A percentile compares a stretch with the other conserved stretches of the same genome.
Conservation (phyloP, 1,140 invertebrate species). For the Phocides pigmalion region DNA sequence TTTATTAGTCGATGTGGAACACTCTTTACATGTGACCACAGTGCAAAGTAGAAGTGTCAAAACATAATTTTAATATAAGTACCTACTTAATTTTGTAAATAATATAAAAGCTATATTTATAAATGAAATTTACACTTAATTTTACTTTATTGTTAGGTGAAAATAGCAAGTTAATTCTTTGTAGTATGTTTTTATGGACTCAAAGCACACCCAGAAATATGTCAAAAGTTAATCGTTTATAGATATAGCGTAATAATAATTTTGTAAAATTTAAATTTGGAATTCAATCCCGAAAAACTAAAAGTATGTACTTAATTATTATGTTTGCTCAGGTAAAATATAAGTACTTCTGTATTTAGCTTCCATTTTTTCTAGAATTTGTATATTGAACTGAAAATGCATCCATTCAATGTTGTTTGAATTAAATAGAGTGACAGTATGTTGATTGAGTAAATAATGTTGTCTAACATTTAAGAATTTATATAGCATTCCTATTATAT, state of each 20-base stretch:
- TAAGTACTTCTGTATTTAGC: not conserved
- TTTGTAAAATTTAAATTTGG: not conserved
- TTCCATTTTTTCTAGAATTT: not conserved
- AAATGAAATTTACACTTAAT: not conserved
- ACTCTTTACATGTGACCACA: conserved; percentile 8
- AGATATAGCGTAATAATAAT: not conserved
- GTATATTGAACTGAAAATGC: not conserved
- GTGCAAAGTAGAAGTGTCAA: not conserved
- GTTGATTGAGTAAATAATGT: not conserved
- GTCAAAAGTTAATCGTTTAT: not conserved
- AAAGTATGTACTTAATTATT: not conserved
- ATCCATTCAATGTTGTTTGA: too few species aligned
- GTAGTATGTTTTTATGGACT: too few species aligned
- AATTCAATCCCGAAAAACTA: not conserved
- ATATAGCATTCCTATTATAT: conserved; percentile 42
- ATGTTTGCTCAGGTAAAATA: not conserved
- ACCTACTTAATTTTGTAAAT: not conserved
- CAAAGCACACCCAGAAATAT: too few species aligned
- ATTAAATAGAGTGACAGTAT: not conserved
- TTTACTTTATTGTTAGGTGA: too few species aligned
- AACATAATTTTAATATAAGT: conserved; percentile 1
- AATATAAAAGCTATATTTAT: not conserved
- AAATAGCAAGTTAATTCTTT: too few species aligned
- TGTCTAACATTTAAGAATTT: conserved; percentile 3
- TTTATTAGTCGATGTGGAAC: not conserved